Evolutionary conservation across 2,113 vertebrate species (phyloP).

Genomic region (Acanthochromis polyacanthus): DNA sequence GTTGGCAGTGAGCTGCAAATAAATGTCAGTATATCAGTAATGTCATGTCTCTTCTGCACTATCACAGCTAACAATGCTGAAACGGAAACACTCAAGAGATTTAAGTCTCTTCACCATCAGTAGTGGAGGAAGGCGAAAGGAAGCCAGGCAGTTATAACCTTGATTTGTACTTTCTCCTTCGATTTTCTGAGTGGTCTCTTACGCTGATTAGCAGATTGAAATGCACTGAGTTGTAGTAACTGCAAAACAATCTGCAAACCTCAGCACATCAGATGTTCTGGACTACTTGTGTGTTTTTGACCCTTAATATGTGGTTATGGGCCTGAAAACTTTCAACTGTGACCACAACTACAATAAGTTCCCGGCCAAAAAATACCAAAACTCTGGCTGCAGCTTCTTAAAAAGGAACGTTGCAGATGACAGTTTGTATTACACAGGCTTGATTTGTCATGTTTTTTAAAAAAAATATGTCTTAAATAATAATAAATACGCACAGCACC

Average conservation of each 20-base stretch:
- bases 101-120: constrained; percentile 10
- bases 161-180: constrained; percentile 38
- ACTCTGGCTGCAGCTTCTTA: constrained; percentile 14
- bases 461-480: constrained; percentile 22
- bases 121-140: not conserved
- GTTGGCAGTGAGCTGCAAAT: constrained; percentile 8
- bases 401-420: constrained; percentile 12
- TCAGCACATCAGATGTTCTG: constrained; percentile 29
- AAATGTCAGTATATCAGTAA: constrained; percentile 3
- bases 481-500: constrained; percentile 3
- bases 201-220: constrained; percentile 51
- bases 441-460: constrained; percentile 19
- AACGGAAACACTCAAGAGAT: constrained; percentile 23
- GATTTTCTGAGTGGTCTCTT: constrained; percentile 35
- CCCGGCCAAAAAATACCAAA: constrained; percentile 7
- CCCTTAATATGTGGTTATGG: constrained; percentile 19
- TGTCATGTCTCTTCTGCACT: constrained; percentile 6
- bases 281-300: constrained; percentile 25
- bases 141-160: constrained; percentile 11
- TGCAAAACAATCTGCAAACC: constrained; percentile 42
- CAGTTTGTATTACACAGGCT: constrained; percentile 29
- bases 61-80: not conserved
- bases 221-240: constrained; percentile 32
- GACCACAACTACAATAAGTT: constrained; percentile 23
- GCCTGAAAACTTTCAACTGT: constrained; percentile 26